These are phyloP conservation scores for Mugil cephalus DNA, from an alignment of 2,113 vertebrate genomes.

Conservation along the genomic window DNA sequence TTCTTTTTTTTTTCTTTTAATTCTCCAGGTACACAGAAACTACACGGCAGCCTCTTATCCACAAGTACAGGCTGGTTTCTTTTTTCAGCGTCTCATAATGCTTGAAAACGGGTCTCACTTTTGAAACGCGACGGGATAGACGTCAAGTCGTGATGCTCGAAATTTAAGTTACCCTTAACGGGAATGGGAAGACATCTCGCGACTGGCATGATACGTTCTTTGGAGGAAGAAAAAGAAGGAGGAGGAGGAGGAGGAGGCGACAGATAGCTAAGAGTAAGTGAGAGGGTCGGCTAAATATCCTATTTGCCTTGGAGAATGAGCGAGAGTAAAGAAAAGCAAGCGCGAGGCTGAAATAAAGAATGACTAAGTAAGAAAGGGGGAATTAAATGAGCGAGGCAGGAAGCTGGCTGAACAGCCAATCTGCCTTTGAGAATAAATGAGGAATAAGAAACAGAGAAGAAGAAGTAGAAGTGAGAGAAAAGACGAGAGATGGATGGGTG, in stretches of 20 bases:
- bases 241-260: too few species aligned
- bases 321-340: conserved; percentile 20
- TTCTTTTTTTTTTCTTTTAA: too few species aligned
- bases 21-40: too few species aligned
- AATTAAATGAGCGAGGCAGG: conserved; percentile 40
- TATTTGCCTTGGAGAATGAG: conserved; percentile 28
- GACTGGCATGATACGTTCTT: conserved; percentile 1
- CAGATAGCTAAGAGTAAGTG: neutral
- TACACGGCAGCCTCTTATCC: too few species aligned
- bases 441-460: conserved; percentile 33
- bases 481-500: conserved; percentile 36
- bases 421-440: conserved; percentile 52
- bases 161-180: neutral
- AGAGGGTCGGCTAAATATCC: conserved; percentile 21
- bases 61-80: too few species aligned
- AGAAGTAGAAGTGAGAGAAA: conserved; percentile 31
- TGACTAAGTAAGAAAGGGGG: conserved; percentile 23
- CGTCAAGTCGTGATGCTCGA: neutral
- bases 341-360: conserved; percentile 15
- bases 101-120: neutral
- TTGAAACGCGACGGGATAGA: neutral
- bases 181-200: neutral
- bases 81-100: too few species aligned
- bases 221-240: neutral
- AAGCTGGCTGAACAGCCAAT: conserved; percentile 49